Percentiles rank a stretch among this genome's conserved stretches.
Evolutionary conservation across 2,797 vertebrate species (phyloP).

Genomic region (Oryzias sinensis): DNA sequence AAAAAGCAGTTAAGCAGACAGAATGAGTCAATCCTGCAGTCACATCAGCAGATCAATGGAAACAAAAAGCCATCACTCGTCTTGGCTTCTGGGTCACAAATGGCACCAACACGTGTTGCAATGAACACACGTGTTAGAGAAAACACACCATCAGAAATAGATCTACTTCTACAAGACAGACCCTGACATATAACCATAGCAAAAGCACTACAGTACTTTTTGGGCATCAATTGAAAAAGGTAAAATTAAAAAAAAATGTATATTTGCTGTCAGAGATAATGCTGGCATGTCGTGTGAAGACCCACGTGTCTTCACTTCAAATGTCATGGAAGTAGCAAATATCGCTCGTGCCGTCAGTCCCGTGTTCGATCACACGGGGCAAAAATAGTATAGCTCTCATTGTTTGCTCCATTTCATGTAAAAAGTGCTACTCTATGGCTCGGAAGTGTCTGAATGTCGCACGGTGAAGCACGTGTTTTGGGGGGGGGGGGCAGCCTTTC

Average conservation of each 20-base stretch:
- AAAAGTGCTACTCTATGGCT: background rate
- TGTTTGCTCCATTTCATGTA: background rate
- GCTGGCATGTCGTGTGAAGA: slow-evolving; percentile 3
- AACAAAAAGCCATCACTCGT: slow-evolving; percentile 48
- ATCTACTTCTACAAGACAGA: too few species aligned
- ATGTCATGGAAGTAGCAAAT: background rate
- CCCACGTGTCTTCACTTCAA: slow-evolving; percentile 12
- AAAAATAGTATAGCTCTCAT: background rate
- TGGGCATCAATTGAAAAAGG: background rate
- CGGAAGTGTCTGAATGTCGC: too few species aligned
- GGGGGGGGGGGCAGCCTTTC: too few species aligned
- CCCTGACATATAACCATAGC: too few species aligned
- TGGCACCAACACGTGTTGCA: slow-evolving; percentile 39
- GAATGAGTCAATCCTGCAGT: slow-evolving; percentile 9
- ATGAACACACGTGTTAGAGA: slow-evolving; percentile 5
- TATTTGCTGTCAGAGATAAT: too few species aligned
- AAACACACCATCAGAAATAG: slow-evolving; percentile 8
- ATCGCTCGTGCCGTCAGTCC: slow-evolving; percentile 8
- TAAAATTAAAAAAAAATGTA: too few species aligned
- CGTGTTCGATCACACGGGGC: background rate
- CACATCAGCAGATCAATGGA: slow-evolving; percentile 39
- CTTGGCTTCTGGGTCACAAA: slow-evolving; percentile 39
- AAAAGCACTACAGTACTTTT: background rate
- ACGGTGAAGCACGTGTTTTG: too few species aligned
- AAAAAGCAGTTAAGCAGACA: slow-evolving; percentile 17